Evolutionary conservation across 2,888 invertebrate species (phyloP).

Genomic region (Arctia plantaginis): DNA sequence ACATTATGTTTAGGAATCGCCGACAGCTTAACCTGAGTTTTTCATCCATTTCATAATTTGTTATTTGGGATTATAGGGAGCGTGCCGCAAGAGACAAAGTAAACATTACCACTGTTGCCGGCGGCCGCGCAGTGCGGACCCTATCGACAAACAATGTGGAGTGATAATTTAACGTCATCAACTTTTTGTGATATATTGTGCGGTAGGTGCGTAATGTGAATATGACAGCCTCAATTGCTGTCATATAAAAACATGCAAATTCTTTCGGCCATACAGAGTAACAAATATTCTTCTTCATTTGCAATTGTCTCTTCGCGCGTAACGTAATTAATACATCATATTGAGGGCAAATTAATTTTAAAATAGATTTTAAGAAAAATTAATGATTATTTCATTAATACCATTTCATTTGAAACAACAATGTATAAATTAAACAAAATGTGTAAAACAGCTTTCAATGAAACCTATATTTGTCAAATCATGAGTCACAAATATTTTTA

Average conservation of each 20-base stretch:
- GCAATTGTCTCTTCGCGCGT: background rate
- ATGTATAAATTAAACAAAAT: background rate
- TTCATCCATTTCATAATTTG: slow-evolving; percentile 85
- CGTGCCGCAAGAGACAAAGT: slow-evolving; percentile 83
- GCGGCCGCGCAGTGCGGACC: slow-evolving; percentile 40
- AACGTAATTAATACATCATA: background rate
- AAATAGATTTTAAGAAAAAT: background rate
- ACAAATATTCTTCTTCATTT: background rate
- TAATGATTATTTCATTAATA: background rate
- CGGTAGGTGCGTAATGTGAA: slow-evolving; percentile 58
- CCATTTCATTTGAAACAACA: no score
- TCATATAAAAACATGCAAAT: background rate
- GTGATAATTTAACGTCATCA: slow-evolving; percentile 68
- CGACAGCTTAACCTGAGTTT: slow-evolving; percentile 85
- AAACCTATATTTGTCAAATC: background rate
- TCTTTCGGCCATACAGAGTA: background rate
- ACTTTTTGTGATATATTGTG: slow-evolving; percentile 55
- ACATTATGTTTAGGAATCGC: slow-evolving; percentile 85
- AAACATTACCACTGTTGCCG: slow-evolving; percentile 73
- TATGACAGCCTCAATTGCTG: slow-evolving; percentile 21
- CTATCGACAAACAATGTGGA: slow-evolving; percentile 61
- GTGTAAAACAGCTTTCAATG: background rate
- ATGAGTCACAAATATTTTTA: background rate
- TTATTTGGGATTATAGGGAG: slow-evolving; percentile 83
- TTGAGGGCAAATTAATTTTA: background rate